Evolutionary conservation across 2,797 vertebrate species (phyloP).

Genomic region (Alauda arvensis): DNA sequence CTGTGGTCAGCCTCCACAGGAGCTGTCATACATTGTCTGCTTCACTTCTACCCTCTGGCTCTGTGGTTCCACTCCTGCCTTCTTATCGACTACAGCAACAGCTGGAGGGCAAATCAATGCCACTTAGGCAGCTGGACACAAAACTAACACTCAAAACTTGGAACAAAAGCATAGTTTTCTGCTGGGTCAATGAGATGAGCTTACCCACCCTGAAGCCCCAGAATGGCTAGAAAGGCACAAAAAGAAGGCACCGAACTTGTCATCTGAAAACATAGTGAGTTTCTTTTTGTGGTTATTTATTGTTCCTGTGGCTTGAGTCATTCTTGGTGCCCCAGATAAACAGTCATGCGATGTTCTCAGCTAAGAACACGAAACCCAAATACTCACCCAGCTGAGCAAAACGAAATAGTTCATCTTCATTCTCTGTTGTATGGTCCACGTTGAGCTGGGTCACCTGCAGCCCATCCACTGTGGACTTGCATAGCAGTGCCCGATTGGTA

Average conservation of each 20-base stretch:
- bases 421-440: constrained; percentile 88
- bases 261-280: neutral
- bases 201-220: neutral
- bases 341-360: fast-evolving
- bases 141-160: neutral
- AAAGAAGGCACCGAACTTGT: neutral
- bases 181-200: neutral
- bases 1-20: neutral
- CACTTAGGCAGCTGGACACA: neutral
- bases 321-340: neutral
- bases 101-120: constrained; percentile 38
- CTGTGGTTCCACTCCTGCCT: neutral
- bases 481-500: constrained; percentile 90
- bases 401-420: constrained; percentile 93
- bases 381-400: constrained; percentile 87
- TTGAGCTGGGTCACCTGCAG: constrained; percentile 95
- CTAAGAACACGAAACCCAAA: neutral
- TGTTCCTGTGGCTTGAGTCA: neutral
- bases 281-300: constrained; percentile 1
- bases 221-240: neutral
- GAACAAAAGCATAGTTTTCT: neutral
- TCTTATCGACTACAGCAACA: neutral
- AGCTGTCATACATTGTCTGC: neutral
- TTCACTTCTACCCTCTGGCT: neutral
- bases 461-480: constrained; percentile 90